A percentile compares a stretch with the other conserved stretches of the same genome.
Evolutionary conservation across 1,140 invertebrate species (phyloP).

Genomic region (Drosophila repleta): DNA sequence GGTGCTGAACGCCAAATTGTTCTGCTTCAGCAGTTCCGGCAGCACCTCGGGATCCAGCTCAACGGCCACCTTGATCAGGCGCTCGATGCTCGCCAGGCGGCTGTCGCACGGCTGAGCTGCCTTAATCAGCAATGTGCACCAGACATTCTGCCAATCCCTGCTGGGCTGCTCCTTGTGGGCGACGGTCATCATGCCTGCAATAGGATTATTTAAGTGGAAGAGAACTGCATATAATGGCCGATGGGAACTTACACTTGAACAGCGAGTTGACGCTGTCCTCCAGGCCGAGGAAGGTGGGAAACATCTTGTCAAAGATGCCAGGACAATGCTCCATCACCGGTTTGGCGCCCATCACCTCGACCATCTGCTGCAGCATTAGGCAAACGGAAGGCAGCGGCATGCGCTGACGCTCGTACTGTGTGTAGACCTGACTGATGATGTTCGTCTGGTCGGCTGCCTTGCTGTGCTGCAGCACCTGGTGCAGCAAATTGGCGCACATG

Average conservation of each 20-base stretch:
- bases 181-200: constrained; percentile 49
- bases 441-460: background rate
- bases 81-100: constrained; percentile 49
- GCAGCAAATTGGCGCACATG: constrained; percentile 83
- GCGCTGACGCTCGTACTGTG: constrained; percentile 32
- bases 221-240: background rate
- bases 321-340: constrained; percentile 56
- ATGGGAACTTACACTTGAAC: constrained; percentile 56
- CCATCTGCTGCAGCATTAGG: constrained; percentile 56
- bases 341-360: constrained; percentile 43
- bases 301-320: constrained; percentile 54
- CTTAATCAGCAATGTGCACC: constrained; percentile 46
- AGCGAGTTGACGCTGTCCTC: constrained; percentile 69
- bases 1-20: constrained; percentile 46
- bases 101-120: constrained; percentile 23
- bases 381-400: constrained; percentile 48
- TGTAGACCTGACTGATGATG: constrained; percentile 35
- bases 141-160: constrained; percentile 50
- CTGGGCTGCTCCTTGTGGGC: constrained; percentile 27
- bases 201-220: background rate
- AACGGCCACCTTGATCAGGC: constrained; percentile 58
- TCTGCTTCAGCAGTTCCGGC: constrained; percentile 26
- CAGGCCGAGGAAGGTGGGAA: constrained; percentile 54
- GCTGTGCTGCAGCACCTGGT: constrained; percentile 42
- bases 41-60: constrained; percentile 50